Percentiles rank a stretch among this genome's conserved stretches.
Conservation (phyloP, 2,113 vertebrate species). For the Corydoras sp. region DNA sequence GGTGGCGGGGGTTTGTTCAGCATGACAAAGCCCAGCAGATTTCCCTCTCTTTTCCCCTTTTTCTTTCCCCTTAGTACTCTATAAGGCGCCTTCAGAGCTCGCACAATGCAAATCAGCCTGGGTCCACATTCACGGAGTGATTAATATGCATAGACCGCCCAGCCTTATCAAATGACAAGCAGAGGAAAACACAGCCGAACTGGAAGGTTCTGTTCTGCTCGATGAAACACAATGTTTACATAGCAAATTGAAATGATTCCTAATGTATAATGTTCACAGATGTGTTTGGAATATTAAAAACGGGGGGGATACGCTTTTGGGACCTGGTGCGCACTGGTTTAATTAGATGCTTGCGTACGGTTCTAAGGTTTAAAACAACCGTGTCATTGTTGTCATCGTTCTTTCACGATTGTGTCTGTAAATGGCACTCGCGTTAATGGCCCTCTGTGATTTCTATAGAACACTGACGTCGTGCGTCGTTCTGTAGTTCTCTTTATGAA, state of each 20-base stretch:
- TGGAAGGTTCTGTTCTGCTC: constrained; percentile 37
- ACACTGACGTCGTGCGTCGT: too few relatives aligned
- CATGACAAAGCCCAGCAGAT: constrained; percentile 44
- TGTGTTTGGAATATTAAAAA: not conserved
- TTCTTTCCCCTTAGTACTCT: constrained; percentile 48
- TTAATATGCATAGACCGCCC: constrained; percentile 69
- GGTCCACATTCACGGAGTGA: constrained; percentile 61
- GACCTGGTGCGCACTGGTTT: too few relatives aligned
- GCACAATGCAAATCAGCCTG: constrained; percentile 68
- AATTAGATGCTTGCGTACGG: too few relatives aligned
- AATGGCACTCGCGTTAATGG: too few relatives aligned
- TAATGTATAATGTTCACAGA: constrained; percentile 1
- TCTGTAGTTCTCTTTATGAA: too few relatives aligned
- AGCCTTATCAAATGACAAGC: constrained; percentile 57
- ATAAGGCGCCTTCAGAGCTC: constrained; percentile 54
- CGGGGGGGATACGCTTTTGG: too few relatives aligned
- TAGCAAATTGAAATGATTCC: constrained; percentile 23
- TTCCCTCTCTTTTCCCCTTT: constrained; percentile 39
- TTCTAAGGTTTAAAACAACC: too few relatives aligned
- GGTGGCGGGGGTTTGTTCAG: constrained; percentile 38
- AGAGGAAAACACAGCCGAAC: constrained; percentile 45
- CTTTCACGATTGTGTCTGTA: too few relatives aligned
- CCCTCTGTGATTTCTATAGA: too few relatives aligned
- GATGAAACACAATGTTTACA: constrained; percentile 22
- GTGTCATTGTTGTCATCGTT: too few relatives aligned